These are phyloP conservation scores for Turritopsis dohrnii DNA, from an alignment of 30 jellyfish, hydroid and myxozoan species.

Conservation along the genomic window DNA sequence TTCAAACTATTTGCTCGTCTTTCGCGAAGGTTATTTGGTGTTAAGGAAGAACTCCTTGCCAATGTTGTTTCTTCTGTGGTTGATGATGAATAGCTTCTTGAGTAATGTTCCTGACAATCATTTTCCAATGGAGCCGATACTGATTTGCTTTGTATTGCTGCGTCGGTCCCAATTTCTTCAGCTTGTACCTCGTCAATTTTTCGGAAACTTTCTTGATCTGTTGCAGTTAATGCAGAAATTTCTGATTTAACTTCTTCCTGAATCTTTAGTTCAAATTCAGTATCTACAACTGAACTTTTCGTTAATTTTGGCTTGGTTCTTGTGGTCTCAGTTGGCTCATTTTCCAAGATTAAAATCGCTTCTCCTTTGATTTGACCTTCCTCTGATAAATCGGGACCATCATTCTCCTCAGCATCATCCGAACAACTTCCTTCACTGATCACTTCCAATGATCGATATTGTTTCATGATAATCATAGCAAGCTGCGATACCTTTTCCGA, in stretches of 20 bases:
- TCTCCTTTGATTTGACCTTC: background rate
- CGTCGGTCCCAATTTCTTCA: background rate
- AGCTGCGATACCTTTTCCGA: background rate
- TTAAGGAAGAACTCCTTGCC: background rate
- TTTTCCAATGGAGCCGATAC: no score
- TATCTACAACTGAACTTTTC: background rate
- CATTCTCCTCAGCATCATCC: background rate
- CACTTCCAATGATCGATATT: conserved; percentile 7
- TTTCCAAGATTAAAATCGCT: background rate
- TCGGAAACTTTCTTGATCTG: no score
- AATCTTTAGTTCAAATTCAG: background rate
- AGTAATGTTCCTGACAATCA: no score
- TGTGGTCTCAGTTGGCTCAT: background rate
- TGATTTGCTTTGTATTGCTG: no score
- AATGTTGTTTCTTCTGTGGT: background rate
- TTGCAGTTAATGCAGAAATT: no score
- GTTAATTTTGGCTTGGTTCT: background rate
- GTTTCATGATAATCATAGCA: conserved; percentile 4
- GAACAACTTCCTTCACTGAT: background rate
- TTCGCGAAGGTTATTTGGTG: background rate
- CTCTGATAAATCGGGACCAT: background rate
- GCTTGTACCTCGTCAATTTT: background rate
- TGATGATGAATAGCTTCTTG: background rate
- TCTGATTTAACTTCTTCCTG: background rate
- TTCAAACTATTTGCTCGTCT: background rate